Base-by-base conservation (phyloP, 2,113 vertebrate species). In the Ochotona princeps region DNA sequence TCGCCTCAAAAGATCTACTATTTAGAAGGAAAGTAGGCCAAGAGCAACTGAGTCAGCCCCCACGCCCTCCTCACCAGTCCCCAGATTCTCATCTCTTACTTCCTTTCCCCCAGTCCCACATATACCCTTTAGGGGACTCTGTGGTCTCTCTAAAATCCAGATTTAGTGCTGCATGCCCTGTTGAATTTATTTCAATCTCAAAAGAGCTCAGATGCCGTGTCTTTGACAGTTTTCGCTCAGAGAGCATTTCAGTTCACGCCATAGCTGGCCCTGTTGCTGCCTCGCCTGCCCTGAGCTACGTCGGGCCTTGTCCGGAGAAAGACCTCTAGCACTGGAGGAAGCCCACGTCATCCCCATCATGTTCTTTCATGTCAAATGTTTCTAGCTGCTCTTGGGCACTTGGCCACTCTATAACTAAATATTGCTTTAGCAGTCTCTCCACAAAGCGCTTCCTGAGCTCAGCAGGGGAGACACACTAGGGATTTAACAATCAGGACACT, bases 381-480 rank as follows among this genome's bases (percentile, higher is more conserved):
- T 49, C 69, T 94, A 73, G 25, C 85, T 80, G 89, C 89, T 1
- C 90, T 80, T 88, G 8, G 82, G 89, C 70, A 30, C 94, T 87
- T 92, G 93, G 78, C 95, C 90, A 87, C 82, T 81, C 87, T 0
- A 0, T 95, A 97, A 94, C 83, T 97, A 98, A 97, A 96, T 89
- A 87, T 1, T 97, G 67, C 94, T 90, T 97, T 95, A 90, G 93
- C 90, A 60, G 65, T 85, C 80, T 4, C 87, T 44, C 1, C 83
- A 95, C 73, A 96, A 96, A 96, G 95, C 83, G 82, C 92, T 95
- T 96, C 96, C 96, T 70, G 95, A 91, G 47, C 88, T 85, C 95
- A 90, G 91, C 82, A 75, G 79, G 94, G 73, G 69, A 94, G 92
- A 26, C 74, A 26, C 25, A 79, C 60, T 75, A 21, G 32, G 85